These are phyloP conservation scores for Gasteruption jaculator DNA, from an alignment of 2,888 invertebrate genomes.

Conservation along the genomic window DNA sequence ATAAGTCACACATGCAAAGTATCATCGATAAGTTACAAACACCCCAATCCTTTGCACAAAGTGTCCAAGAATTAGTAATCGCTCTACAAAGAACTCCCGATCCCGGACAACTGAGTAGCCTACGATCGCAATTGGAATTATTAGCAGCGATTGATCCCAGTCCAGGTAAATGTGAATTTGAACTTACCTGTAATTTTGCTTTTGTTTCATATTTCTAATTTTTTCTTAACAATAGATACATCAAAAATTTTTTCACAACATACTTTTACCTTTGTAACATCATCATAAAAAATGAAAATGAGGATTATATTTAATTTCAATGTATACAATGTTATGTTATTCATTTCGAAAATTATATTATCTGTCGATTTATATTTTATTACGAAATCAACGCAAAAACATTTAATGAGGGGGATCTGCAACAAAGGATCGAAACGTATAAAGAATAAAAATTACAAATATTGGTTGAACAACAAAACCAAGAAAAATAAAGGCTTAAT, in stretches of 20 bases:
- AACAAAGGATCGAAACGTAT: no score
- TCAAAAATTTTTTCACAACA: no score
- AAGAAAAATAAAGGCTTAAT: no score
- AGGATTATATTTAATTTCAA: no score
- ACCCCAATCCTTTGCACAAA: conserved; percentile 86
- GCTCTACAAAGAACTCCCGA: conserved; percentile 84
- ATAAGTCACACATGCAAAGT: conserved; percentile 97
- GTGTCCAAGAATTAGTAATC: conserved; percentile 86
- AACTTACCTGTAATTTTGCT: neutral
- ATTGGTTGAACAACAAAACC: no score
- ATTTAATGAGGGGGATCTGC: no score
- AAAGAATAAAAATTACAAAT: no score
- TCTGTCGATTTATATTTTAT: no score
- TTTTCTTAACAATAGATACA: no score
- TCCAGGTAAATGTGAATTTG: conserved; percentile 57
- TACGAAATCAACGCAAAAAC: no score
- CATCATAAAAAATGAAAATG: no score
- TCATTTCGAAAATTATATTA: conserved; percentile 1
- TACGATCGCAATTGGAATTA: conserved; percentile 77
- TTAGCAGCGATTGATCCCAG: conserved; percentile 84
- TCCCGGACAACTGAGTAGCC: conserved; percentile 73
- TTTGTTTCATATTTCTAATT: conserved; percentile 2
- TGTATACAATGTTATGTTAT: neutral
- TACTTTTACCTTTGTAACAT: neutral
- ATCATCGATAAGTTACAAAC: conserved; percentile 89